Percentiles rank a stretch among this genome's conserved stretches.
phyloP scores from a whole-genome alignment of 2,797 vertebrate species.

The Lagothrix lagotricha region DNA sequence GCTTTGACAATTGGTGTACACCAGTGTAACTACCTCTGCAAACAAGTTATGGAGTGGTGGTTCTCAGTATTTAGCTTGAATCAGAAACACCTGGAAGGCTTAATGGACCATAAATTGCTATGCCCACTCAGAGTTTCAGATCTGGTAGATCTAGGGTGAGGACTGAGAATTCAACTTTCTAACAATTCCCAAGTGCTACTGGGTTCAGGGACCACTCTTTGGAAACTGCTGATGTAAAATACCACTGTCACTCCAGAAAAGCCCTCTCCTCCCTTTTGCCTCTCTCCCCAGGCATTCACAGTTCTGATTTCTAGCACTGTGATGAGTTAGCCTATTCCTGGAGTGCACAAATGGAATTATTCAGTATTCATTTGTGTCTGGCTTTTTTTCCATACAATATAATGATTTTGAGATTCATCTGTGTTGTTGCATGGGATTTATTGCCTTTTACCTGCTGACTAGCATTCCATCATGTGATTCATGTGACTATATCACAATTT shows the following conservation, averaged over 20 bases:
- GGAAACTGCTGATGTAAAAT: not conserved
- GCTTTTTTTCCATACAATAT: not conserved
- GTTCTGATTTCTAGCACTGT: not conserved
- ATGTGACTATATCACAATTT: not conserved
- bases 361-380: not conserved
- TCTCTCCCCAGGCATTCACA: rapidly evolving
- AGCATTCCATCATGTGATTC: not conserved
- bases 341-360: not conserved
- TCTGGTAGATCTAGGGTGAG: not conserved
- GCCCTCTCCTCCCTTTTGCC: not conserved
- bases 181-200: not conserved
- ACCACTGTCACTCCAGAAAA: not conserved
- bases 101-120: not conserved
- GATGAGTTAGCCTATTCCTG: not conserved
- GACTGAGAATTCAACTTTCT: not conserved
- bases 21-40: not conserved
- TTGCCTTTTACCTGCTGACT: not conserved
- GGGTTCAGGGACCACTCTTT: not conserved
- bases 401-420: not conserved
- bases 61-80: not conserved
- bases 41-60: not conserved
- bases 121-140: not conserved
- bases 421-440: not conserved
- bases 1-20: not conserved
- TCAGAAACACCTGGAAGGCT: not conserved